phyloP scores from a whole-genome alignment of 1,140 invertebrate genomes.

The Caerostris darwini region DNA sequence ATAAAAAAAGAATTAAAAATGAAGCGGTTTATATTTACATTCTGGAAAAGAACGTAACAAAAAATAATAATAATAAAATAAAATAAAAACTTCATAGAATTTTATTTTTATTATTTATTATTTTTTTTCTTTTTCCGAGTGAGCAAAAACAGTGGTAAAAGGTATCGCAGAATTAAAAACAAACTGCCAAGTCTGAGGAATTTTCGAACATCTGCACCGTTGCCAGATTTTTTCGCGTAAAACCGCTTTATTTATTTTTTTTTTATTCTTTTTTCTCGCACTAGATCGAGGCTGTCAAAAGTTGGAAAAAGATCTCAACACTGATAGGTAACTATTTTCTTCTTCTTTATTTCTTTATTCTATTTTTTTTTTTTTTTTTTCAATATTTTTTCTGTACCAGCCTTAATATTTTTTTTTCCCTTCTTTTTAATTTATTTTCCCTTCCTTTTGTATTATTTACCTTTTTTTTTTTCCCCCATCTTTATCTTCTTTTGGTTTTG shows the following conservation, averaged over 20 bases:
- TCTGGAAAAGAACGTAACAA: neutral
- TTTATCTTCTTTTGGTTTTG: slow-evolving; percentile 42
- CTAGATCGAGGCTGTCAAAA: slow-evolving; percentile 52
- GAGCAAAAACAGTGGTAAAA: neutral
- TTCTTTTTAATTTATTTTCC: neutral
- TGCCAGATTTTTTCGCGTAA: slow-evolving; percentile 62
- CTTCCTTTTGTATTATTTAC: slow-evolving; percentile 11
- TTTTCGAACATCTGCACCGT: slow-evolving; percentile 48
- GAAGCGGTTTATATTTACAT: slow-evolving; percentile 50
- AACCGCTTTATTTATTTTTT: slow-evolving; percentile 48
- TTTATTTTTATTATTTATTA: neutral
- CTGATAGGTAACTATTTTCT: slow-evolving; percentile 73
- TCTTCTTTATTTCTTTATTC: neutral
- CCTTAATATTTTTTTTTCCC: neutral
- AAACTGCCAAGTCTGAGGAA: slow-evolving; percentile 61
- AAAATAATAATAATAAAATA: neutral
- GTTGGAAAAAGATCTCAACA: slow-evolving; percentile 72
- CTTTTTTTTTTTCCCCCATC: neutral
- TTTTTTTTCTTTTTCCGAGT: neutral
- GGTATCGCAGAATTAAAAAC: slow-evolving; percentile 13
- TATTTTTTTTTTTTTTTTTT: neutral
- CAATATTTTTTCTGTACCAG: neutral
- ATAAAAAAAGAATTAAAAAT: slow-evolving; percentile 6
- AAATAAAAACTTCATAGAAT: neutral
- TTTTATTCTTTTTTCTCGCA: neutral